These are phyloP conservation scores for Uria aalge DNA, from an alignment of 2,113 vertebrate genomes.

Conservation along the genomic window DNA sequence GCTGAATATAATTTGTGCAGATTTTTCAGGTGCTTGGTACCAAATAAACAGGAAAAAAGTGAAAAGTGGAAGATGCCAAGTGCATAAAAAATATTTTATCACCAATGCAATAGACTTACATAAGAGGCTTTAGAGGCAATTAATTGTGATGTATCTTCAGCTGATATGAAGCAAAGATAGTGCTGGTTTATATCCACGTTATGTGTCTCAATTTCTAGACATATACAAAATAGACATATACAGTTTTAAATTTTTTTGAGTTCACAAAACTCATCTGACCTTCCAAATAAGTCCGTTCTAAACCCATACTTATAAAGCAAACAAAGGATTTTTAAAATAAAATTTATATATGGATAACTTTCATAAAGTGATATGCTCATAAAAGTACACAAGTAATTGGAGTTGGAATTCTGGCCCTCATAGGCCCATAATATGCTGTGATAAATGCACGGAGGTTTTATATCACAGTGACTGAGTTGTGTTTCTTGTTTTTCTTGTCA, in stretches of 20 bases:
- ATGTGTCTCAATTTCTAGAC: neutral
- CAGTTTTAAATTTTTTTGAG: neutral
- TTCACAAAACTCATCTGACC: neutral
- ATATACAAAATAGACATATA: neutral
- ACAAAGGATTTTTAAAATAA: neutral
- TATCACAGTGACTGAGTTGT: neutral
- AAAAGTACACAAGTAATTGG: neutral
- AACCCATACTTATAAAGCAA: neutral
- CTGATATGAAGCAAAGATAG: neutral
- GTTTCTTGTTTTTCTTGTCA: neutral
- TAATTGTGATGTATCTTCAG: neutral
- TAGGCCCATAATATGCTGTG: neutral
- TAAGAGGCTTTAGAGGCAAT: neutral
- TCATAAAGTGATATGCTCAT: neutral
- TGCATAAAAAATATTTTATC: neutral
- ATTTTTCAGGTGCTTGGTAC: neutral
- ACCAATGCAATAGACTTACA: neutral
- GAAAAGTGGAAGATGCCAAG: neutral
- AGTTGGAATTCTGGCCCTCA: neutral
- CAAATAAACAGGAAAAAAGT: neutral
- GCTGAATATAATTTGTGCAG: neutral
- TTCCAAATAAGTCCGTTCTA: neutral
- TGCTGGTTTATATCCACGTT: neutral
- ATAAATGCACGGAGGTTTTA: fast-evolving
- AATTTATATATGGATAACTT: neutral